A percentile compares a stretch with the other conserved stretches of the same genome.
Evolutionary conservation across 2,888 invertebrate genomes (phyloP).

Genomic region (Altica lythri): DNA sequence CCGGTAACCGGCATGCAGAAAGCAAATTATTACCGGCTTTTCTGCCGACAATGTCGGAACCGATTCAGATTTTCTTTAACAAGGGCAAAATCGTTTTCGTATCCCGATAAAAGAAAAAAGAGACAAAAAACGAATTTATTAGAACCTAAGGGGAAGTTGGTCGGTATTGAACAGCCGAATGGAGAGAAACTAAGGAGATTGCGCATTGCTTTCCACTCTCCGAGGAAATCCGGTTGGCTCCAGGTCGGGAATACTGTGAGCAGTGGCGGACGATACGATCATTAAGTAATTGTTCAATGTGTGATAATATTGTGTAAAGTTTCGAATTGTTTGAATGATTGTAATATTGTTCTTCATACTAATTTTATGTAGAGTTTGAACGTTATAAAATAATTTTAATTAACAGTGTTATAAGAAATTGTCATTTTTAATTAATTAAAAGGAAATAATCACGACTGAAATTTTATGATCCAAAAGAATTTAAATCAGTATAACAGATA

Average conservation of each 20-base stretch:
- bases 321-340: too few relatives aligned
- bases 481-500: too few relatives aligned
- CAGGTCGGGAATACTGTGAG: conserved; percentile 26
- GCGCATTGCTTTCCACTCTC: conserved; percentile 34
- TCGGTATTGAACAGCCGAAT: conserved; percentile 40
- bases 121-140: conserved; percentile 29
- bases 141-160: conserved; percentile 31
- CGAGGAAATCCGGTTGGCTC: conserved; percentile 40
- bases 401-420: too few relatives aligned
- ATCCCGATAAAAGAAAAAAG: conserved; percentile 17
- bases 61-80: conserved; percentile 5
- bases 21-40: background rate
- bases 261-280: conserved; percentile 26
- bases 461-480: too few relatives aligned
- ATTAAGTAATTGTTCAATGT: too few relatives aligned
- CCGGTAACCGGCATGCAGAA: background rate
- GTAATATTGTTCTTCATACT: too few relatives aligned
- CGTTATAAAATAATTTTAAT: too few relatives aligned
- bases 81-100: conserved; percentile 7
- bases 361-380: too few relatives aligned
- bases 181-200: conserved; percentile 30
- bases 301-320: too few relatives aligned
- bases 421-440: too few relatives aligned
- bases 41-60: background rate
- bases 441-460: too few relatives aligned